Base-by-base conservation (phyloP, 2,888 invertebrate genomes). In the Autographa pulchrina region DNA sequence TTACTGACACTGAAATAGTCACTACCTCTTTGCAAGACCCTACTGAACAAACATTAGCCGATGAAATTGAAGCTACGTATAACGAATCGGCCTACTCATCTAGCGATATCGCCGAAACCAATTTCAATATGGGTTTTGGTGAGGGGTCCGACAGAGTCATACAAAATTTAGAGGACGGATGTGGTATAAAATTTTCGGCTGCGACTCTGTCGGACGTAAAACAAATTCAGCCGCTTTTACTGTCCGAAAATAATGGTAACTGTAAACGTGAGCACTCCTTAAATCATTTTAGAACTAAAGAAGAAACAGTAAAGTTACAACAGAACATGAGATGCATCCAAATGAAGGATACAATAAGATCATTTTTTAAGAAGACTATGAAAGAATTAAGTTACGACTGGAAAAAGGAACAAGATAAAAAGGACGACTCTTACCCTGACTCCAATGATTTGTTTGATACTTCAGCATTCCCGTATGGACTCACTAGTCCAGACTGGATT, bases 131-230 rank as follows among this genome's bases (percentile, higher is more conserved):
- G 96, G 96, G 96, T 96, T 96, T 96, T 96, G 96, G 96, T 96
- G 96, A 96, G 93, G 85, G 92, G 96, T 96, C 96, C 96, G 96
- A 89, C 96, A 96, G 96, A 95, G 96, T 95, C 94, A 94, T 92
- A 90, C 92, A 93, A 93, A 92, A 93, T 94, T 93, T 90, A 85
- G 89, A 89, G 90, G 89, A 90, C 84, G 88, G 85, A 91, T 90
- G 88, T 88, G 87, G 90, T 89, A 89, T 88, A 91, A 92, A 92
- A 90, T 88, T 93, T 93, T 94, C 96, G 96, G 96, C 96, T 96
- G 96, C 95, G 95, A 94, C 95, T 96, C 96, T 96, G 96, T 95
- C 96, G 96, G 96, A 96, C 96, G 96, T 96, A 94, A 96, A 96
- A 92, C 96, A 92, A 90, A 86, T 89, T 92, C 96, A 96, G 96